These are phyloP conservation scores for Trididemnum nubilum DNA, from an alignment of 23 tunicate species.

Conservation along the genomic window DNA sequence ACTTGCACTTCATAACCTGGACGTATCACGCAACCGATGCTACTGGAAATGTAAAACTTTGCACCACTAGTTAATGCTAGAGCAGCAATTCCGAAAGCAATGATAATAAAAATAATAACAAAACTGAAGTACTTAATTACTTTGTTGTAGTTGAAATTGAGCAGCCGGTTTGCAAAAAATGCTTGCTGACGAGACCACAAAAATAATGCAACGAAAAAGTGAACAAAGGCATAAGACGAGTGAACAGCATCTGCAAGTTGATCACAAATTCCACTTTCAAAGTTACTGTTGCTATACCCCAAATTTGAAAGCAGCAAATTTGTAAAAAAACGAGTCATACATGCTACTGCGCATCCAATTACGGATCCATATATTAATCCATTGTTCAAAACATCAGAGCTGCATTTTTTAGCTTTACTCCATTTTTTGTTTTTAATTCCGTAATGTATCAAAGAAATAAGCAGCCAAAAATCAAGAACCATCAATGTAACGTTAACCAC, in stretches of 20 bases:
- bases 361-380: constrained; percentile 12
- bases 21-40: background rate
- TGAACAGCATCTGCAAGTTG: background rate
- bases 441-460: background rate
- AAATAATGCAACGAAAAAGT: constrained; percentile 5
- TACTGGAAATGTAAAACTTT: background rate
- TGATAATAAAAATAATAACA: constrained; percentile 23
- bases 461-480: background rate
- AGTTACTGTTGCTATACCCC: background rate
- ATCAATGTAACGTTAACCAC: background rate
- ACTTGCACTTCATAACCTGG: background rate
- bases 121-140: constrained; percentile 32
- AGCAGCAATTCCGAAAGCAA: constrained; percentile 3
- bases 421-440: background rate
- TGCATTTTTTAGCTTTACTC: background rate
- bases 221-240: background rate
- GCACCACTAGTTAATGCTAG: background rate
- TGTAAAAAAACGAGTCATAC: constrained; percentile 9
- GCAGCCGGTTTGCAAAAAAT: constrained; percentile 42
- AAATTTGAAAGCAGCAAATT: constrained; percentile 23
- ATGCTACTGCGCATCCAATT: constrained; percentile 19
- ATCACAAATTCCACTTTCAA: constrained; percentile 23
- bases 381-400: background rate
- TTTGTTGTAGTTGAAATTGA: constrained; percentile 34
- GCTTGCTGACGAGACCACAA: constrained; percentile 57